A percentile compares a stretch with the other conserved stretches of the same genome.
These are phyloP conservation scores for Abramis brama DNA, from an alignment of 2,113 vertebrate genomes.

Conservation along the genomic window DNA sequence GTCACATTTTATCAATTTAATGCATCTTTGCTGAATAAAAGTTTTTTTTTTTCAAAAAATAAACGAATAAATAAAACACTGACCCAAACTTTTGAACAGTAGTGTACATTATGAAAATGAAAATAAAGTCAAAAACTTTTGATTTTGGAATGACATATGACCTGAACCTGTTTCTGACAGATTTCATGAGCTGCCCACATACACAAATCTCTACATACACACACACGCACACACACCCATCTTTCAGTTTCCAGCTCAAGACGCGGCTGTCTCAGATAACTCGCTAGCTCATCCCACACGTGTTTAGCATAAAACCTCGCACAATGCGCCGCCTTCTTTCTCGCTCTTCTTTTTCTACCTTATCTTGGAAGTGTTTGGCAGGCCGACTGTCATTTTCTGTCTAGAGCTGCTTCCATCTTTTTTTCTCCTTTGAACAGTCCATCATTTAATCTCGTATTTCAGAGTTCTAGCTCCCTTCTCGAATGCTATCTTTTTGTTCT, in stretches of 20 bases:
- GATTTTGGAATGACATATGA: neutral
- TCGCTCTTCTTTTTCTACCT: constrained; percentile 8
- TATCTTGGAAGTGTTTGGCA: constrained; percentile 31
- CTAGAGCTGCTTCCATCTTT: constrained; percentile 41
- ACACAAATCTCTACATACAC: neutral
- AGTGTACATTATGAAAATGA: neutral
- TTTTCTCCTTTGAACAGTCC: constrained; percentile 32
- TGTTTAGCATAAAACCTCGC: constrained; percentile 14
- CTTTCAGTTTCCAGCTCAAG: constrained; percentile 5
- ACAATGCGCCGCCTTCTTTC: constrained; percentile 24
- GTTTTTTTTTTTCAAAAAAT: neutral
- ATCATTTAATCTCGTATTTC: neutral
- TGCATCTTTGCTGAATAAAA: neutral
- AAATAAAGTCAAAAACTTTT: neutral
- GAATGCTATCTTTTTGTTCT: neutral
- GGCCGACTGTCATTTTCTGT: constrained; percentile 43
- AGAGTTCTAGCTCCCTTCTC: neutral
- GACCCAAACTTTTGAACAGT: neutral
- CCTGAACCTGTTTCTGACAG: neutral
- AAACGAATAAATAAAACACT: neutral
- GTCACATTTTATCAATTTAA: neutral
- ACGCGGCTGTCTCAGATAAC: constrained; percentile 43
- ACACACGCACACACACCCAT: neutral
- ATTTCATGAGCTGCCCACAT: neutral
- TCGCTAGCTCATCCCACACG: constrained; percentile 26